Evolutionary conservation across 2,113 vertebrate species (phyloP).

Genomic region (Vombatus ursinus): DNA sequence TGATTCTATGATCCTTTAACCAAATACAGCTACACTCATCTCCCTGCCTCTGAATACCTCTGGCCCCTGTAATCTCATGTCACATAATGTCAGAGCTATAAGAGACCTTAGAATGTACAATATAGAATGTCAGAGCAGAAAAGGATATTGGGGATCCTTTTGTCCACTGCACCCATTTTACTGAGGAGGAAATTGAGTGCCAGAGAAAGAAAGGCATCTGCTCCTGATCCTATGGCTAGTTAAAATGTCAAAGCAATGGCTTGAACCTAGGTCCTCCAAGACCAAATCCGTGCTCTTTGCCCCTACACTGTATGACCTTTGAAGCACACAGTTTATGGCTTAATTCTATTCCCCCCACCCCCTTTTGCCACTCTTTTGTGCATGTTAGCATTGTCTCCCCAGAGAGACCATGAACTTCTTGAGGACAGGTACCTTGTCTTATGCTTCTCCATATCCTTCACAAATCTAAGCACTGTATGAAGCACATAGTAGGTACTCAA

Average conservation of each 20-base stretch:
- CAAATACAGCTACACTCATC: not conserved
- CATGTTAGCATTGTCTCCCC: not conserved
- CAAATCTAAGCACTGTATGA: not conserved
- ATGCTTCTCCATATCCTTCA: not conserved
- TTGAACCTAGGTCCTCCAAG: not conserved
- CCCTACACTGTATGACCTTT: not conserved
- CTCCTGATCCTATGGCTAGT: not conserved
- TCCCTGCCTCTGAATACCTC: not conserved
- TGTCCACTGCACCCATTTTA: not conserved
- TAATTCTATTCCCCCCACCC: not conserved
- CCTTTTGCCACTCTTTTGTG: not conserved
- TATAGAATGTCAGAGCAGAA: not conserved
- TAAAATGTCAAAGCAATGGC: not conserved
- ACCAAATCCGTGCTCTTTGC: not conserved
- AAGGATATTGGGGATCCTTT: not conserved
- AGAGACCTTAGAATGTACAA: not conserved
- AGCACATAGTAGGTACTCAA: accelerated
- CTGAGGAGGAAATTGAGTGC: not conserved
- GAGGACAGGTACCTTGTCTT: not conserved
- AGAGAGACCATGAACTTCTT: not conserved
- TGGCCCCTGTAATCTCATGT: not conserved
- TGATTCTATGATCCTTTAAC: not conserved
- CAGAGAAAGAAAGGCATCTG: not conserved
- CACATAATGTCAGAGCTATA: not conserved
- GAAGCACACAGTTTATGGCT: not conserved